Percentiles rank a stretch among this genome's conserved stretches.
Conservation (phyloP, 2,797 vertebrate species). For the Argentina silus region DNA sequence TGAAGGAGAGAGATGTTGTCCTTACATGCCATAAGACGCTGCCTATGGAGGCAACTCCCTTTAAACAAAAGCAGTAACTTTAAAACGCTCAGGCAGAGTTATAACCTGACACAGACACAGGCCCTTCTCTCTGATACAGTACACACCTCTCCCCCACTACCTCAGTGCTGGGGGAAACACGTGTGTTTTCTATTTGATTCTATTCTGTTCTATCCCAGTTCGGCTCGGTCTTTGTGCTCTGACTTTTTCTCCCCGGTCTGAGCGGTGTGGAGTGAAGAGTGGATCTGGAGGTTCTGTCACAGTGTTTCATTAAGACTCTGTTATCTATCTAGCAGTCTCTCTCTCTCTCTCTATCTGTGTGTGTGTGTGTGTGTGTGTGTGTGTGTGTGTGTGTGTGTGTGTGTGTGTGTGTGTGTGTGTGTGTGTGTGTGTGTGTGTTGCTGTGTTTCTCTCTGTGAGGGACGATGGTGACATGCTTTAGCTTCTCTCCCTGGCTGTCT, state of each 20-base stretch:
- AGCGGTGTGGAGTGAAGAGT: neutral
- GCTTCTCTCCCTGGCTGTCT: constrained; percentile 38
- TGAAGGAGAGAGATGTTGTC: constrained; percentile 30
- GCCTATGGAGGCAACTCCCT: constrained; percentile 34
- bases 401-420: constrained; percentile 5
- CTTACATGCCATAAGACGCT: constrained; percentile 37
- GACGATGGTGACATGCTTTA: constrained; percentile 23
- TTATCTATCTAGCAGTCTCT: constrained; percentile 1
- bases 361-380: no score
- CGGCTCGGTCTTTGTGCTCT: neutral
- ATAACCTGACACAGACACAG: neutral
- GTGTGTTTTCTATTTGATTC: neutral
- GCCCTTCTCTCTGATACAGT: neutral
- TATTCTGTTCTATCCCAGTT: neutral
- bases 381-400: neutral
- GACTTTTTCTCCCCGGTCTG: neutral
- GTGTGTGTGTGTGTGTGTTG: constrained; percentile 15
- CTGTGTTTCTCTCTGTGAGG: constrained; percentile 15
- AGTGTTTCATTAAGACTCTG: constrained; percentile 3
- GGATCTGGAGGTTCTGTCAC: constrained; percentile 17
- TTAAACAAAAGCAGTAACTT: constrained; percentile 40
- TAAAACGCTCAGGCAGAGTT: neutral
- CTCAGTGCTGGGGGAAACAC: neutral
- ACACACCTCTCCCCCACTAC: neutral
- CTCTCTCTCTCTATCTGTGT: neutral